phyloP scores from a whole-genome alignment of 1,140 invertebrate species.

The Conopomorpha cramerella region DNA sequence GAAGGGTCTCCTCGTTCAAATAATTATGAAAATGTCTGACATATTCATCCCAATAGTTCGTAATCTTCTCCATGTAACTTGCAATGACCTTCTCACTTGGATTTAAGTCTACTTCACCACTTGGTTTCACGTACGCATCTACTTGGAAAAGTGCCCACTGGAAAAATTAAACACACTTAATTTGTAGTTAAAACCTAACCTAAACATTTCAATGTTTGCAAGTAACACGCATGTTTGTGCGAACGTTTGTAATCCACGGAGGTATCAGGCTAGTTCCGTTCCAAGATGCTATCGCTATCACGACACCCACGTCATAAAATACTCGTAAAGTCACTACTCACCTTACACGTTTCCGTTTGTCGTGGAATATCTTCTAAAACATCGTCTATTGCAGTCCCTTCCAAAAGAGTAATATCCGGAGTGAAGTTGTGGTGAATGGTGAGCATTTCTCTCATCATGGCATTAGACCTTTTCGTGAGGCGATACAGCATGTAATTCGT shows the following conservation, averaged over 20 bases:
- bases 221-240: too few relatives aligned
- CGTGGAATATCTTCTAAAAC: slow-evolving; percentile 62
- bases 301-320: too few relatives aligned
- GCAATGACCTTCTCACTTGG: slow-evolving; percentile 62
- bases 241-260: too few relatives aligned
- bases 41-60: slow-evolving; percentile 64
- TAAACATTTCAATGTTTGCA: too few relatives aligned
- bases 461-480: slow-evolving; percentile 69
- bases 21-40: slow-evolving; percentile 62
- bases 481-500: slow-evolving; percentile 71
- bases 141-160: slow-evolving; percentile 64
- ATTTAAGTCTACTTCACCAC: slow-evolving; percentile 53
- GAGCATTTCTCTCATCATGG: slow-evolving; percentile 64
- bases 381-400: slow-evolving; percentile 22
- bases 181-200: too few relatives aligned
- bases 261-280: too few relatives aligned
- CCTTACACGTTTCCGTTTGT: slow-evolving; percentile 36
- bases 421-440: slow-evolving; percentile 52
- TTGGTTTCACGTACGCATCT: slow-evolving; percentile 56
- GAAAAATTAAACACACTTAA: too few relatives aligned
- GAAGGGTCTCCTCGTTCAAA: slow-evolving; percentile 53
- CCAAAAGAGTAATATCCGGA: slow-evolving; percentile 16
- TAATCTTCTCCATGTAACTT: slow-evolving; percentile 56
- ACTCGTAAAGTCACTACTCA: slow-evolving; percentile 9
- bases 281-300: too few relatives aligned